Percentiles rank a stretch among this genome's conserved stretches.
These are phyloP conservation scores for Perca flavescens DNA, from an alignment of 2,113 vertebrate genomes.

Conservation along the genomic window DNA sequence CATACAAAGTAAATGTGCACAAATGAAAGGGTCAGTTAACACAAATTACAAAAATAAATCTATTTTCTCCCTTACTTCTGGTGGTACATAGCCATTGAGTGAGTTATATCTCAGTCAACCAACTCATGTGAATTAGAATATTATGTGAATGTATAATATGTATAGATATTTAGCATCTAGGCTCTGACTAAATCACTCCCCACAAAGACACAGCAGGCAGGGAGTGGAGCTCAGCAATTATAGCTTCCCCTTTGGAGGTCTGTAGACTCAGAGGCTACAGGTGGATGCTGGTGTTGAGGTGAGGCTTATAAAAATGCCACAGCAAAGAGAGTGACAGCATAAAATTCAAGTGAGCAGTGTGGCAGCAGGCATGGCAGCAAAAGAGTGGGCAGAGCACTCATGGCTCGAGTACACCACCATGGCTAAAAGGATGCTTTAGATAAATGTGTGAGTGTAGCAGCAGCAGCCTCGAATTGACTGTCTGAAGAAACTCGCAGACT, in stretches of 20 bases:
- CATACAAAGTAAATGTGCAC: neutral
- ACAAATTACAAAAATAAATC: neutral
- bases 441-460: neutral
- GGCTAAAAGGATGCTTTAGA: neutral
- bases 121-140: neutral
- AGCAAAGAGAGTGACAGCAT: neutral
- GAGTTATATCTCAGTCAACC: neutral
- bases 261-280: neutral
- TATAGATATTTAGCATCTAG: neutral
- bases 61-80: no score
- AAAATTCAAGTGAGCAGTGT: no score
- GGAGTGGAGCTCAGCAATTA: neutral
- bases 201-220: neutral
- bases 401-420: neutral
- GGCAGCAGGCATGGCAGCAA: neutral
- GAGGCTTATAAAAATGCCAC: neutral
- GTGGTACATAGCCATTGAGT: neutral
- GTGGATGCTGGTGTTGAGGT: neutral
- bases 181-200: neutral
- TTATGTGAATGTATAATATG: neutral
- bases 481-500: no score
- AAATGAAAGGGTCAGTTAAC: constrained; percentile 28
- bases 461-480: neutral
- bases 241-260: neutral
- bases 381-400: neutral